phyloP scores from a whole-genome alignment of 2,113 vertebrate genomes.

The Lophotis ruficrista region DNA sequence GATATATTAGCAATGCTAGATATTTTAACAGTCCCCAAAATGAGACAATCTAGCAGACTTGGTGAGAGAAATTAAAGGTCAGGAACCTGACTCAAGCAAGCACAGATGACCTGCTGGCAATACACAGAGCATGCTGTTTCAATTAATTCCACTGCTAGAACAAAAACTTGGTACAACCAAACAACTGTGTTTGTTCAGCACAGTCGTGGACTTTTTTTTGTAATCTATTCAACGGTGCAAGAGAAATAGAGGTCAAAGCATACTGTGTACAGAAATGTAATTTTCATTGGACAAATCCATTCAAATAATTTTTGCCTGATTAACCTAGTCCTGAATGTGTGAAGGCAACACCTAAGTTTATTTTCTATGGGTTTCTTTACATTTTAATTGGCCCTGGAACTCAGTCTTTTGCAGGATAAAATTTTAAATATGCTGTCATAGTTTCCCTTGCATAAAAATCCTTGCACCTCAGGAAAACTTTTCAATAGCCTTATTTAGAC shows the following conservation, averaged over 20 bases:
- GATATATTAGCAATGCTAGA: background rate
- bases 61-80: conserved; percentile 7
- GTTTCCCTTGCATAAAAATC: background rate
- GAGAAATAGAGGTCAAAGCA: background rate
- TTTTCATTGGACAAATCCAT: background rate
- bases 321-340: background rate
- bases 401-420: background rate
- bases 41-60: background rate
- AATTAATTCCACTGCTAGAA: conserved; percentile 23
- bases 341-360: background rate
- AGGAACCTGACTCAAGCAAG: background rate
- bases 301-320: background rate
- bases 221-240: background rate
- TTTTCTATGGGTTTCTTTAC: conserved; percentile 12
- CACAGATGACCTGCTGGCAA: conserved; percentile 11
- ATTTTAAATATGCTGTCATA: background rate
- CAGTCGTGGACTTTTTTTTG: background rate
- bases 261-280: background rate
- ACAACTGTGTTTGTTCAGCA: background rate
- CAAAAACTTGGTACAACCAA: background rate
- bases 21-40: background rate
- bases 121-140: background rate
- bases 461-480: background rate
- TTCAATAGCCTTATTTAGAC: background rate
- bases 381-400: background rate